Conservation (phyloP, 1,140 invertebrate species). For the Lutraria rhynchaena region DNA sequence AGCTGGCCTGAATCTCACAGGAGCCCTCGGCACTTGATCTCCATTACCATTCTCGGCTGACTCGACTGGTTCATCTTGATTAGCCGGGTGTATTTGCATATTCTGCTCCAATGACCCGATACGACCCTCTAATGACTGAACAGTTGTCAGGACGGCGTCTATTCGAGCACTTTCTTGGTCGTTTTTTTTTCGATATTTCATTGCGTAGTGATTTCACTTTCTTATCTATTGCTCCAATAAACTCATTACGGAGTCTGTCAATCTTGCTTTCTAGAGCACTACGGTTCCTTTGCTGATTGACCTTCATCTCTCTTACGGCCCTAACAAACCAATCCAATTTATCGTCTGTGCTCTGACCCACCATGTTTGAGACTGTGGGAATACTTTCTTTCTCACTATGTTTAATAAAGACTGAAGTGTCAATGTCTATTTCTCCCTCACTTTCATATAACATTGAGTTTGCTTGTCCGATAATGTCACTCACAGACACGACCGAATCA, state of each 20-base stretch:
- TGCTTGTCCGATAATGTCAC: neutral
- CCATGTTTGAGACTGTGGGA: neutral
- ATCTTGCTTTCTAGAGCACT: neutral
- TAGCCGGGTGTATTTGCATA: neutral
- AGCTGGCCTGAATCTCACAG: conserved; percentile 1
- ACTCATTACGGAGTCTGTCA: neutral
- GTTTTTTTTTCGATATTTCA: neutral
- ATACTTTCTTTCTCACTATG: neutral
- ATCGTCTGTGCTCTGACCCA: neutral
- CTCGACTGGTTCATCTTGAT: neutral
- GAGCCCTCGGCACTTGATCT: neutral
- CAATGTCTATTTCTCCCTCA: neutral
- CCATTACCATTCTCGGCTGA: too few relatives aligned
- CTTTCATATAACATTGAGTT: conserved; percentile 1
- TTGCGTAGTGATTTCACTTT: neutral
- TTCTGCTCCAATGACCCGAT: neutral
- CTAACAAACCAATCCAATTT: neutral
- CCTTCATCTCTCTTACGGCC: neutral
- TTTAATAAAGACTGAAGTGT: conserved; percentile 6
- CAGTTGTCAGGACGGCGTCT: neutral
- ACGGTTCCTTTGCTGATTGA: neutral
- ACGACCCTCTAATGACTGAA: conserved; percentile 10
- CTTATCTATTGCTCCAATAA: neutral
- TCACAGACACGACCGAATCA: neutral
- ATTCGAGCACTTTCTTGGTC: neutral